Base-by-base conservation (phyloP, 2,113 vertebrate species). In the Setophaga kirtlandii region DNA sequence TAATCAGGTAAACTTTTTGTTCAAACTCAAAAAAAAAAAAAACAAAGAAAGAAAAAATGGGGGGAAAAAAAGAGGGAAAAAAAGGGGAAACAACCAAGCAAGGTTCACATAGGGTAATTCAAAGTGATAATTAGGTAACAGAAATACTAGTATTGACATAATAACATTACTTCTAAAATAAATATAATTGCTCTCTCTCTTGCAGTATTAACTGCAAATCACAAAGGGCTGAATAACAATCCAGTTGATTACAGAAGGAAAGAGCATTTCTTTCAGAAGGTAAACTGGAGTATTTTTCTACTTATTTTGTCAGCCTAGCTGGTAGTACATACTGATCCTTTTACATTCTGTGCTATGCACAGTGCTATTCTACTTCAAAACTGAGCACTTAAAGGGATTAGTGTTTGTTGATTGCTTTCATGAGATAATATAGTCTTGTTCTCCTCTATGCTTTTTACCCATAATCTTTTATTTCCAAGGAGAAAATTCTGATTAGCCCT, bases 391-490 rank as follows among this genome's bases (percentile, higher is more conserved):
- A 81, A 91, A 90, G 56, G 88, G 79, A 97, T 97, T 95, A 95
- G 47, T 86, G 87, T 90, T 93, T 95, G 87, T 87, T 95, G 85
- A 94, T 97, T 93, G 56, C 90, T 86, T 96, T 95, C 82, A 75
- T 93, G 71, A 96, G 87, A 93, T 91, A 93, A 93, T 93, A 80
- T 59, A 70, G 67, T 50, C 64, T 86, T 93, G 55, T 90, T 95
- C 75, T 91, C 12, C 50, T 90, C 64, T 93, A 62, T 86, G 64
- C 28, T 95, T 46, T 91, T 95, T 95, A 91, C 13, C 19, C 75
- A 64, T 86, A 94, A 88, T 96, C 82, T 96, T 94, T 94, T 92
- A 37, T 94, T 96, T 96, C 64, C 33, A 90, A 88, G 59, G 71
- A 95, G 85, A 93, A 93, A 93, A 89, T 93, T 94, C 75, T 94